phyloP scores from a whole-genome alignment of 2,797 vertebrate species.

The Catharus ustulatus region DNA sequence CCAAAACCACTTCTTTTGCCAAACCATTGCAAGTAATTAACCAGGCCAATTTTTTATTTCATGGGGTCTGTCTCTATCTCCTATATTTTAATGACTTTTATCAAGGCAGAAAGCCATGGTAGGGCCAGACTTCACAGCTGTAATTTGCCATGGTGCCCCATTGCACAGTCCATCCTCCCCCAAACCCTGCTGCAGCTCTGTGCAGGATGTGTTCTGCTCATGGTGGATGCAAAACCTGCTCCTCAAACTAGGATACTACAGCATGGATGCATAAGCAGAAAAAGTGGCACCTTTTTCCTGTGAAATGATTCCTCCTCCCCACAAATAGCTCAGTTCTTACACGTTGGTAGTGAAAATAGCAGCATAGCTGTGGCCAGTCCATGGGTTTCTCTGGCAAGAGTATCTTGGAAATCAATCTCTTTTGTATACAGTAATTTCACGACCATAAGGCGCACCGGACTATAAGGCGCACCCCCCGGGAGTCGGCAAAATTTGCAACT shows the following conservation, averaged over 20 bases:
- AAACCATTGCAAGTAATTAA: background rate
- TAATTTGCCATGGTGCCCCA: background rate
- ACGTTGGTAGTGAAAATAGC: rapidly evolving
- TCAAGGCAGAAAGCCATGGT: background rate
- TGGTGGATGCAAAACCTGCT: rapidly evolving
- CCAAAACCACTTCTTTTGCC: background rate
- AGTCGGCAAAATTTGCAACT: too few species aligned
- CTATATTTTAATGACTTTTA: background rate
- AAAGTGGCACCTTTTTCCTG: background rate
- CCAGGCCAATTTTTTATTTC: background rate
- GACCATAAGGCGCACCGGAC: too few species aligned
- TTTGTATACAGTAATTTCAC: too few species aligned
- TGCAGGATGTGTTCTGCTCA: background rate
- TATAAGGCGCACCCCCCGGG: too few species aligned
- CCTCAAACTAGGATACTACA: background rate
- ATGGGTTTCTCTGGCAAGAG: background rate
- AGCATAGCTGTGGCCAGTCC: background rate
- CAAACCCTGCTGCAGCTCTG: rapidly evolving
- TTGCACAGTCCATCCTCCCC: background rate
- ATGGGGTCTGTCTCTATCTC: rapidly evolving
- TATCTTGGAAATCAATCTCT: background rate
- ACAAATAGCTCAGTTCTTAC: background rate
- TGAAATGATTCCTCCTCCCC: background rate
- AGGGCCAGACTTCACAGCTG: background rate
- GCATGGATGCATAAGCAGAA: rapidly evolving